Evolutionary conservation across 1,140 invertebrate species (phyloP).

Genomic region (Tetraneura akinire): DNA sequence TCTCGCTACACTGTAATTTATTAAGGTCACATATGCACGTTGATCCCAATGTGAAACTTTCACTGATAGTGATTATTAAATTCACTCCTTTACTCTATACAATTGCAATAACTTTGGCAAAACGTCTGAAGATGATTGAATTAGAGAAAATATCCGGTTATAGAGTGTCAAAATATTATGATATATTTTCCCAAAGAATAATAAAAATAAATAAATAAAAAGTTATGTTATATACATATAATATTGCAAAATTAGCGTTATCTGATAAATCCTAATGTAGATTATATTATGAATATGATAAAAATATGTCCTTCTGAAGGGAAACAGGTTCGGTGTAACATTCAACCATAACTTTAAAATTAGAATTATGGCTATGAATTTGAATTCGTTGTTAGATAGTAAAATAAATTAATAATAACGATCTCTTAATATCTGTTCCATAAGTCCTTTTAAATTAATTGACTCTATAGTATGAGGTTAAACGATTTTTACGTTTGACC

Average conservation of each 20-base stretch:
- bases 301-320: conserved; percentile 16
- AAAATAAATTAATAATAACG: not conserved
- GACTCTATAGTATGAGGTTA: not conserved
- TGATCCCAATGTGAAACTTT: conserved; percentile 47
- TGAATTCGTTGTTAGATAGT: not conserved
- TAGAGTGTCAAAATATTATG: not conserved
- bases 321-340: conserved; percentile 6
- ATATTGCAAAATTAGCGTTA: not conserved
- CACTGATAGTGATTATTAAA: conserved; percentile 44
- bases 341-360: conserved; percentile 13
- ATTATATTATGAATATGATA: too few species aligned
- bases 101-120: conserved; percentile 5
- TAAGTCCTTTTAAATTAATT: conserved; percentile 18
- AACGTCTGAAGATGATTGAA: not conserved
- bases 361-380: conserved; percentile 30
- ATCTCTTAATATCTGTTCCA: not conserved
- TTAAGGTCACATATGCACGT: conserved; percentile 49
- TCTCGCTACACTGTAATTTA: conserved; percentile 45
- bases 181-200: not conserved
- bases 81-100: conserved; percentile 9
- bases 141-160: not conserved
- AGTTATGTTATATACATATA: not conserved
- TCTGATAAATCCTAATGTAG: not conserved
- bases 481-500: not conserved
- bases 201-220: not conserved